A percentile compares a stretch with the other conserved stretches of the same genome.
Evolutionary conservation across 2,888 invertebrate genomes (phyloP).

Genomic region (Halocaridina rubra): DNA sequence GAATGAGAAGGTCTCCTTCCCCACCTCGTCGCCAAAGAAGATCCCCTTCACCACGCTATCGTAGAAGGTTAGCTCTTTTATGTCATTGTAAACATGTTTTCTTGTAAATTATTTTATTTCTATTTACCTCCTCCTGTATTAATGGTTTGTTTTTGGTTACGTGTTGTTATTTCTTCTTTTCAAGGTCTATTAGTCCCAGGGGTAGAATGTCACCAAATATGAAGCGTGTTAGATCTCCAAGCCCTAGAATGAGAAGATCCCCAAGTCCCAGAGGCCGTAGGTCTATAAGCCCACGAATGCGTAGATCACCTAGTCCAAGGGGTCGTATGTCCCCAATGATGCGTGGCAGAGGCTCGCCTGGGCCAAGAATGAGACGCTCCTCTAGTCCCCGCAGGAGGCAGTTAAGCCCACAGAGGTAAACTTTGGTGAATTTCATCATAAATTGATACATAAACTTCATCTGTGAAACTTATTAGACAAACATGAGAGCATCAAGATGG

Average conservation of each 20-base stretch:
- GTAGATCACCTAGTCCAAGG: constrained; percentile 46
- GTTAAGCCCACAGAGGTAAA: constrained; percentile 41
- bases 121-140: neutral
- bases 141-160: too few species aligned
- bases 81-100: too few species aligned
- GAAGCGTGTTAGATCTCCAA: constrained; percentile 11
- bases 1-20: constrained; percentile 34
- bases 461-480: too few species aligned
- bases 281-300: constrained; percentile 39
- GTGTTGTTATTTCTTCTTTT: too few species aligned
- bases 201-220: constrained; percentile 40
- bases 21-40: neutral
- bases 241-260: constrained; percentile 21
- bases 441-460: too few species aligned
- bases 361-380: constrained; percentile 33
- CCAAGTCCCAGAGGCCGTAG: constrained; percentile 22
- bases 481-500: too few species aligned
- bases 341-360: constrained; percentile 24
- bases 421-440: too few species aligned
- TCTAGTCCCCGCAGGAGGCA: constrained; percentile 42
- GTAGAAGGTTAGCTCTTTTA: constrained; percentile 17
- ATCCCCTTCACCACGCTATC: constrained; percentile 20
- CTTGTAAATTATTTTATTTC: neutral
- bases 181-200: constrained; percentile 26
- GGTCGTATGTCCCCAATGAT: neutral